These are phyloP conservation scores for Oryzias javanicus DNA, from an alignment of 2,113 vertebrate genomes.

Conservation along the genomic window DNA sequence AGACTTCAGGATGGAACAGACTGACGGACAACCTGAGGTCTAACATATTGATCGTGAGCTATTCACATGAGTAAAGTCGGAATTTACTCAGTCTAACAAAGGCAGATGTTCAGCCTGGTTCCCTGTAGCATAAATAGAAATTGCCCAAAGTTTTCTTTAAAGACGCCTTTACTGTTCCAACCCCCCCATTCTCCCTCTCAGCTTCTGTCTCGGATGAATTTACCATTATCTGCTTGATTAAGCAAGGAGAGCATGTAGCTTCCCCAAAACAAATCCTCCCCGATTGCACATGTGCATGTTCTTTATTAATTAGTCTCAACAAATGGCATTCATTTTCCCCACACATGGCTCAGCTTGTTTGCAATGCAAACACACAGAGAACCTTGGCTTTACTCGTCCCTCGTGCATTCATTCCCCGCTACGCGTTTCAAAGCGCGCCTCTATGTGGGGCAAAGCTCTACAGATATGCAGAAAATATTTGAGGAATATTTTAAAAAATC, in stretches of 20 bases:
- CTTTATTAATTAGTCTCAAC: conserved; percentile 76
- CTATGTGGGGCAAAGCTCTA: conserved; percentile 56
- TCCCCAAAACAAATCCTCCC: conserved; percentile 59
- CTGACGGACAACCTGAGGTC: conserved; percentile 41
- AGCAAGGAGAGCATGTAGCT: conserved; percentile 50
- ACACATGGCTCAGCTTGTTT: conserved; percentile 67
- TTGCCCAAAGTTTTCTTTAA: conserved; percentile 8
- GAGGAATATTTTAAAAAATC: conserved; percentile 44
- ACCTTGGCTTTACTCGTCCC: conserved; percentile 40
- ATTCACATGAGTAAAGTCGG: conserved; percentile 18
- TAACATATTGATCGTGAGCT: conserved; percentile 47
- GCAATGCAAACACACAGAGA: conserved; percentile 67
- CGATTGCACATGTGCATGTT: conserved; percentile 72
- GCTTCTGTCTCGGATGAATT: conserved; percentile 41
- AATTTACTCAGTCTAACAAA: conserved; percentile 30
- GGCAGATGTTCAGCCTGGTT: conserved; percentile 41
- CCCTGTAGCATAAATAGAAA: conserved; percentile 11
- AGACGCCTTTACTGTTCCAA: conserved; percentile 2
- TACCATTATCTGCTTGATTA: conserved; percentile 67
- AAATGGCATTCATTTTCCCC: conserved; percentile 67
- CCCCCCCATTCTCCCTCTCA: conserved; percentile 23
- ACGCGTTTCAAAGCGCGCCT: conserved; percentile 35
- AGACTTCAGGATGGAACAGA: conserved; percentile 39
- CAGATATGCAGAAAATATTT: conserved; percentile 48
- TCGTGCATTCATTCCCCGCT: conserved; percentile 32